Evolutionary conservation across 2,113 vertebrate genomes (phyloP).

Genomic region (Parus major): DNA sequence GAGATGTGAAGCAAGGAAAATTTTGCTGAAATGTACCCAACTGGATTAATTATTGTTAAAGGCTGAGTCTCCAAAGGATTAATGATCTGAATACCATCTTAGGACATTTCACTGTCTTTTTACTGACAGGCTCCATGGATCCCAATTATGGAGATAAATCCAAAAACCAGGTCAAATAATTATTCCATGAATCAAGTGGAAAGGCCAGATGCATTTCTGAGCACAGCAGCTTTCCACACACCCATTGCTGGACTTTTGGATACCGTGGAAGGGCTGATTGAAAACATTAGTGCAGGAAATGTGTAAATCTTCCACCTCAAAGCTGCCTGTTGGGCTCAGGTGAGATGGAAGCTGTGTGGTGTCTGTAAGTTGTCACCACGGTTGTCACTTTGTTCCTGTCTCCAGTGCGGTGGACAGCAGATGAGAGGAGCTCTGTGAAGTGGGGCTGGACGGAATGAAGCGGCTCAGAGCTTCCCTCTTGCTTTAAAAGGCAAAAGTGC

Average conservation of each 20-base stretch:
- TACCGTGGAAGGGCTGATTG: neutral
- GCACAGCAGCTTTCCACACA: neutral
- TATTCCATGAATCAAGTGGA: neutral
- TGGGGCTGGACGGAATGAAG: rapidly evolving
- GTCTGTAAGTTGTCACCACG: neutral
- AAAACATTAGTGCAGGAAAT: neutral
- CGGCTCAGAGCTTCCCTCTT: neutral
- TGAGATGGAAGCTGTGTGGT: neutral
- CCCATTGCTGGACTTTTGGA: neutral
- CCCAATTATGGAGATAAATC: neutral
- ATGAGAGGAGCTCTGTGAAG: neutral
- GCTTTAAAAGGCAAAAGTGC: neutral
- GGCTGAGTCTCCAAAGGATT: neutral
- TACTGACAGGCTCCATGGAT: neutral
- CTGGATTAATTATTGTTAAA: neutral
- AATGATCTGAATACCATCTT: neutral
- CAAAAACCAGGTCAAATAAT: neutral
- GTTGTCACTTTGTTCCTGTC: neutral
- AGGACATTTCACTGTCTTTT: neutral
- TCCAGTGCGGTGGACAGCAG: neutral
- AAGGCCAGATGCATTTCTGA: neutral
- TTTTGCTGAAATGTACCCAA: neutral
- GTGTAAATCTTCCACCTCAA: neutral
- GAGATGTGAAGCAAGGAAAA: neutral
- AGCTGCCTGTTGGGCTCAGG: neutral